Conservation (phyloP, 2,113 vertebrate genomes). For the Heptranchias perlo region DNA sequence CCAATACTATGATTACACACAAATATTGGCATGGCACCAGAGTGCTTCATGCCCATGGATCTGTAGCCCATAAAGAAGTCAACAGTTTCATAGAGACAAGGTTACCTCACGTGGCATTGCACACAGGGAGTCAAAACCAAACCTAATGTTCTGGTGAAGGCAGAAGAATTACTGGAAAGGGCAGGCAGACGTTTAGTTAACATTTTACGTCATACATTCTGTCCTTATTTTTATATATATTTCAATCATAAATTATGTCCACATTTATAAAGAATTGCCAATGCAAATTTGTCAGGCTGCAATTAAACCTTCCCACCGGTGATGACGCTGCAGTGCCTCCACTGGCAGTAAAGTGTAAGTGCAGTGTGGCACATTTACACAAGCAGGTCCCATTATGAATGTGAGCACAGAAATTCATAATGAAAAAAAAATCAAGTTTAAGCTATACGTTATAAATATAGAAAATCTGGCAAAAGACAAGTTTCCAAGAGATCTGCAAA, state of each 20-base stretch:
- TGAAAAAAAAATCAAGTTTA: not conserved
- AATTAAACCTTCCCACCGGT: not conserved
- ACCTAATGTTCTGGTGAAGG: not conserved
- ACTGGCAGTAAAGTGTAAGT: not conserved
- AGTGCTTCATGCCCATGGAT: too few species aligned
- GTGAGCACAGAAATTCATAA: not conserved
- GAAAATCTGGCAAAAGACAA: not conserved
- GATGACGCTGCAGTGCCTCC: not conserved
- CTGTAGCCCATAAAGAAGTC: not conserved
- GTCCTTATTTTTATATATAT: not conserved
- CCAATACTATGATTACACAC: too few species aligned
- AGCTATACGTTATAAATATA: too few species aligned
- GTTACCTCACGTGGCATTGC: too few species aligned
- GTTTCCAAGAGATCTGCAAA: not conserved
- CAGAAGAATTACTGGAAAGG: not conserved
- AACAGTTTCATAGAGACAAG: not conserved
- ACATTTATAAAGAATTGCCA: not conserved
- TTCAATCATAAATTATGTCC: not conserved
- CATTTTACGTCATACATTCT: not conserved
- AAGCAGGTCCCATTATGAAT: not conserved
- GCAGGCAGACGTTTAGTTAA: not conserved
- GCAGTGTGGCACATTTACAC: not conserved
- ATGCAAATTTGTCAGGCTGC: not conserved
- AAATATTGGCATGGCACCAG: too few species aligned
- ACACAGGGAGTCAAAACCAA: too few species aligned